phyloP scores from a whole-genome alignment of 2,113 vertebrate genomes.

The Ceyx cyanopectus region DNA sequence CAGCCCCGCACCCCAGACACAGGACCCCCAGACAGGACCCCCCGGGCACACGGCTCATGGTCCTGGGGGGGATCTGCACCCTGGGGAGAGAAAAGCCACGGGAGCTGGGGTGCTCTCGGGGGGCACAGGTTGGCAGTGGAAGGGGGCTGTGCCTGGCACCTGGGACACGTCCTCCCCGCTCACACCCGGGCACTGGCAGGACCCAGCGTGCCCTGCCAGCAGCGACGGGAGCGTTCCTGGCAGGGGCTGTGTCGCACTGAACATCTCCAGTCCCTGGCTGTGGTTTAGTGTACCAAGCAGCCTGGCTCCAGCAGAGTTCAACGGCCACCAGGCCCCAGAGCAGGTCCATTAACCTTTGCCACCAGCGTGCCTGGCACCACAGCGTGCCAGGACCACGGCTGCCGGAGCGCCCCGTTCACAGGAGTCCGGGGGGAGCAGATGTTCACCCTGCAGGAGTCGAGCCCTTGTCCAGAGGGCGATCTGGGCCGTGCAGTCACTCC shows the following conservation, averaged over 20 bases:
- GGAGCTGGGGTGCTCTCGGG: not conserved
- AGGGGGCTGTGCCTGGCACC: not conserved
- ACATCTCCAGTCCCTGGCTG: not conserved
- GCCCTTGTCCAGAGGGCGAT: not conserved
- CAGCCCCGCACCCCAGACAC: not conserved
- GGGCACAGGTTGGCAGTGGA: not conserved
- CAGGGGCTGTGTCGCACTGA: not conserved
- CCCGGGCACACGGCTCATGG: rapidly evolving
- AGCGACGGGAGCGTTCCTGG: not conserved
- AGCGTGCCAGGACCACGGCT: not conserved
- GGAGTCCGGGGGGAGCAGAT: not conserved
- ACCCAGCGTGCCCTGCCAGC: not conserved
- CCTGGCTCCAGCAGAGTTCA: not conserved
- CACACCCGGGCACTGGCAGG: not conserved
- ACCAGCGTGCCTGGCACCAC: not conserved
- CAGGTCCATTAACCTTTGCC: not conserved
- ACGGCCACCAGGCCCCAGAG: not conserved
- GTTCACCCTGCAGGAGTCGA: not conserved
- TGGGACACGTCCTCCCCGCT: not conserved
- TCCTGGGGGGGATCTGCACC: rapidly evolving
- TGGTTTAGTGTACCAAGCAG: not conserved
- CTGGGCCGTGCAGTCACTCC: not conserved
- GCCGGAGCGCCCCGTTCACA: not conserved
- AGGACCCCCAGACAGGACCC: too few relatives aligned
- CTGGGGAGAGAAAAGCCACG: not conserved